Percentiles rank a stretch among this genome's conserved stretches.
Evolutionary conservation across 2,797 vertebrate species (phyloP).

Genomic region (Odontamblyopus rebecca): DNA sequence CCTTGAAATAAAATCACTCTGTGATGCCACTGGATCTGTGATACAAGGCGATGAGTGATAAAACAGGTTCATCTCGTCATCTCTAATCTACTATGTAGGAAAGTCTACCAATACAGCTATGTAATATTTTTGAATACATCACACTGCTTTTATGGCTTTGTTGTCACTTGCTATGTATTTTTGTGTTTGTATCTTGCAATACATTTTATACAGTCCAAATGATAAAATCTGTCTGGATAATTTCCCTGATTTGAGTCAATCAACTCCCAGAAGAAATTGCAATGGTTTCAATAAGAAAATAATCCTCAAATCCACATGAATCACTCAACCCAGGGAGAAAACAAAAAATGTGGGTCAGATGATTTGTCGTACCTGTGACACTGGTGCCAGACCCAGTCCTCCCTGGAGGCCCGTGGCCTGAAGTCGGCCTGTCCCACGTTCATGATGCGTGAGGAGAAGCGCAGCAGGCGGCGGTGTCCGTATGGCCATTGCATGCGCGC

Average conservation of each 20-base stretch:
- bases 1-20: conserved; percentile 19
- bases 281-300: too few relatives aligned
- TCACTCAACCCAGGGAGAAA: neutral
- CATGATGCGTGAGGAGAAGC: conserved; percentile 96
- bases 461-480: conserved; percentile 90
- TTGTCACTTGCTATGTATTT: too few relatives aligned
- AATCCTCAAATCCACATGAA: too few relatives aligned
- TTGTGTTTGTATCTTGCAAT: too few relatives aligned
- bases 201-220: too few relatives aligned
- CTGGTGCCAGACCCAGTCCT: conserved; percentile 97
- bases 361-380: conserved; percentile 77
- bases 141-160: neutral
- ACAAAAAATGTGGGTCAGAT: neutral
- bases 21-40: conserved; percentile 16
- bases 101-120: neutral
- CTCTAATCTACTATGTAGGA: too few relatives aligned
- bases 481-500: conserved; percentile 93
- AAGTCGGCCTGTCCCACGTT: conserved; percentile 94
- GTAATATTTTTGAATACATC: neutral
- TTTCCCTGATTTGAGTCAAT: too few relatives aligned
- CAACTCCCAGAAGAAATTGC: too few relatives aligned
- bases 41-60: neutral
- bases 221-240: too few relatives aligned
- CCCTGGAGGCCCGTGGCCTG: conserved; percentile 86
- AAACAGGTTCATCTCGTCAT: neutral